Evolutionary conservation across 1,140 invertebrate genomes (phyloP), one percentile per base, ranked within the genome.

Genomic region (Drosophila novamexicana): DNA sequence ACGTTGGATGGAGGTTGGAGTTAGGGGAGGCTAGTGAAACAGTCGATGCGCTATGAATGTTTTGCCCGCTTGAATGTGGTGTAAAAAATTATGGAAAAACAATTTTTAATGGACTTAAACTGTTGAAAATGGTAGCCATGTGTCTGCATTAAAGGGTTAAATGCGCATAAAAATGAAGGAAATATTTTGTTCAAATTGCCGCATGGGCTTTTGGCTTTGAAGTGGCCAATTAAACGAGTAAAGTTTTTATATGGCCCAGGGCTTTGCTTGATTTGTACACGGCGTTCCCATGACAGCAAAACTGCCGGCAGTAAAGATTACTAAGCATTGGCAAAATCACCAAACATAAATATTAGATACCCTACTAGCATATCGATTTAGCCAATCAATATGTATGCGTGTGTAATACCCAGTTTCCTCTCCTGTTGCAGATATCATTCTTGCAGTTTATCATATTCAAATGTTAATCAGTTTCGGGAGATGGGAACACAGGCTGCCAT

Each of bases 41-140:
- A 53, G 47, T 65, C 54, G 49, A 62, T 53, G 49, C 58, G 57
- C 68, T 80, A 75, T 75, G 50, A 70, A 71, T 71, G 58, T 75
- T 75, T 68, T 63, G 66, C 14, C 58, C 52, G 50, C 58, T 58
- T 72, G 42, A 72, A 67, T 70, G 44, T 36, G 44, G 52, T 53
- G 52, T 56, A 73, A 73, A 81, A 89, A 84, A 83, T 83, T 88
- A 86, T 86, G 79, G 82, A 79, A 86, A 86, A 88, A 71, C 83
- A 73, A 79, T 86, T 86, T 86, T 82, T 75, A 88, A 88, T 73
- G 77, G 69, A 72, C 69, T 77, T 71, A 82, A 86, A 88, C 75
- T 70, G 76, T 52, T 66, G 63, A 37, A 72, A 77, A 65, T 79
- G 37, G 54, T 34, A n/a, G 75, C 74, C 65, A 78, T 79, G 66